These are phyloP conservation scores for Aphelocoma coerulescens DNA, from an alignment of 2,113 vertebrate genomes.

Conservation along the genomic window DNA sequence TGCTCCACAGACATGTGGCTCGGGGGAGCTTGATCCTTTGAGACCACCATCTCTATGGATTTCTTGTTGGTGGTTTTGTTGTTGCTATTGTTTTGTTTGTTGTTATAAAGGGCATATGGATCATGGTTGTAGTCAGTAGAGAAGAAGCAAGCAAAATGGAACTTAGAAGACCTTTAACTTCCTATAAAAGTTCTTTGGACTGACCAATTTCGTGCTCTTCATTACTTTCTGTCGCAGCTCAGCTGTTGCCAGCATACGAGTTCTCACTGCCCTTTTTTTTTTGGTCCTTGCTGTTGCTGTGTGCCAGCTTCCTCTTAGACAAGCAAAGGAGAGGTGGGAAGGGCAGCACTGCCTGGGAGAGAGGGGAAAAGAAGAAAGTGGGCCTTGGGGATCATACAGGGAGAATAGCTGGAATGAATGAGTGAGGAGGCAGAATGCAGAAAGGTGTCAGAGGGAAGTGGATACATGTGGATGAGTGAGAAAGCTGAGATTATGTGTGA, in stretches of 20 bases:
- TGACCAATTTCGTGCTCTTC: background rate
- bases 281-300: background rate
- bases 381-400: background rate
- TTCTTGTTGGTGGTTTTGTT: background rate
- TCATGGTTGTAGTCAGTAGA: background rate
- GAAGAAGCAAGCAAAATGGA: background rate
- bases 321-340: background rate
- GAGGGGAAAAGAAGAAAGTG: background rate
- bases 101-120: background rate
- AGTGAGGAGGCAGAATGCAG: background rate
- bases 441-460: background rate
- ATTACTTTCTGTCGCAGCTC: background rate
- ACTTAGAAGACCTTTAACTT: background rate
- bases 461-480: background rate
- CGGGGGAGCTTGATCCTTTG: background rate
- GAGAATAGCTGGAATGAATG: background rate
- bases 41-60: background rate
- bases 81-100: background rate
- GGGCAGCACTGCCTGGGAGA: background rate
- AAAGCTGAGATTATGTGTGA: background rate
- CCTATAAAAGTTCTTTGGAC: background rate
- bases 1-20: background rate
- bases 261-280: background rate
- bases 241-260: background rate
- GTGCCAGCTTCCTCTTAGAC: background rate